These are phyloP conservation scores for Enteromius trimaculatus DNA, from an alignment of 2,797 vertebrate species.

Conservation along the genomic window DNA sequence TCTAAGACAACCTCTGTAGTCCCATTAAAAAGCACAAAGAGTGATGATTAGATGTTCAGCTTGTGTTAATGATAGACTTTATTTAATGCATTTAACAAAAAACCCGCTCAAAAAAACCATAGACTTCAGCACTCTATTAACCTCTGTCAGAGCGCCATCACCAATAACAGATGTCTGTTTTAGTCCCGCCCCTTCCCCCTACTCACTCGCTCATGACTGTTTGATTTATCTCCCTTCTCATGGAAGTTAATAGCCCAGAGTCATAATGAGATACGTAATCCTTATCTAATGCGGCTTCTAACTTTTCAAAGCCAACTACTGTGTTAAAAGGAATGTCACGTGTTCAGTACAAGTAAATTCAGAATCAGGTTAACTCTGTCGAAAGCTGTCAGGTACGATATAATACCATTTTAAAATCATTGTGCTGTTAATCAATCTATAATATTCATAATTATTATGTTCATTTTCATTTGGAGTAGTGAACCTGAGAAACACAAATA, in stretches of 20 bases:
- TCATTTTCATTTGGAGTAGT: neutral
- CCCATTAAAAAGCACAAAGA: no score
- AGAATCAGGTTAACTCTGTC: neutral
- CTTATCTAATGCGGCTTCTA: neutral
- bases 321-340: neutral
- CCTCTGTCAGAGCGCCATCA: neutral
- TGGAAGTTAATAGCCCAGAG: neutral
- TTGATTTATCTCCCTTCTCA: neutral
- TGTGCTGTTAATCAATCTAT: neutral
- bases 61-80: neutral
- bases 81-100: neutral
- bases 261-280: neutral
- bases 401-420: neutral
- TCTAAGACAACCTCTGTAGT: neutral
- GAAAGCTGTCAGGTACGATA: neutral
- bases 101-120: neutral
- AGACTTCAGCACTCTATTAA: neutral
- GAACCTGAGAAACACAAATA: constrained; percentile 9
- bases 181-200: neutral
- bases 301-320: constrained; percentile 17
- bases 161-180: constrained; percentile 2
- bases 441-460: neutral
- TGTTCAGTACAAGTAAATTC: neutral
- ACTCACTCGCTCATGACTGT: neutral
- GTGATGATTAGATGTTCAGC: neutral